Percentiles rank a stretch among this genome's conserved stretches.
These are phyloP conservation scores for Craseonycteris thonglongyai DNA, from an alignment of 2,113 vertebrate species.

Conservation along the genomic window DNA sequence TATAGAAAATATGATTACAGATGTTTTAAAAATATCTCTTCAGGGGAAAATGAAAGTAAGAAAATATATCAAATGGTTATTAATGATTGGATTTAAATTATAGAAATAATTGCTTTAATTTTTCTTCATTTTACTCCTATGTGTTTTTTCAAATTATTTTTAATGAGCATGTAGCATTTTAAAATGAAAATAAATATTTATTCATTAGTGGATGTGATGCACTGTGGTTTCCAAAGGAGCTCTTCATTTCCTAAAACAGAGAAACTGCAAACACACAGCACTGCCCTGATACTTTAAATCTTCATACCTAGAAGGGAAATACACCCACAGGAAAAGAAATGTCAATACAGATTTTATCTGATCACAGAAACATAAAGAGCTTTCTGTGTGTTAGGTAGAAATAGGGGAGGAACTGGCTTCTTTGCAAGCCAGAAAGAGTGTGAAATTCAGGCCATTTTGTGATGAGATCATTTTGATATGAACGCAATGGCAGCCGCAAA, in stretches of 20 bases:
- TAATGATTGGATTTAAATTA: conserved; percentile 63
- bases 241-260: conserved; percentile 51
- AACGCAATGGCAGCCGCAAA: conserved; percentile 46
- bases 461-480: conserved; percentile 33
- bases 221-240: conserved; percentile 14
- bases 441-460: conserved; percentile 52
- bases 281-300: conserved; percentile 16
- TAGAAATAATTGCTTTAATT: conserved; percentile 67
- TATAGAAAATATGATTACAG: conserved; percentile 4
- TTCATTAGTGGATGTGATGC: conserved; percentile 54
- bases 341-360: conserved; percentile 49
- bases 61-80: conserved; percentile 57
- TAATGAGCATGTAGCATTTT: conserved; percentile 59
- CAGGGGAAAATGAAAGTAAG: conserved; percentile 29
- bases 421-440: conserved; percentile 31
- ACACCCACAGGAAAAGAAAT: conserved; percentile 44
- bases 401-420: neutral
- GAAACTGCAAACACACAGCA: conserved; percentile 17
- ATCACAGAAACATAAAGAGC: conserved; percentile 55
- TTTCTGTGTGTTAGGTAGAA: conserved; percentile 52
- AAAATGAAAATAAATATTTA: conserved; percentile 70
- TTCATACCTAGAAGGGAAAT: conserved; percentile 37
- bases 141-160: conserved; percentile 63
- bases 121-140: conserved; percentile 64
- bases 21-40: conserved; percentile 34